Conservation (phyloP, 92 coral and sea anemone genomes). For the Bergia sp. region DNA sequence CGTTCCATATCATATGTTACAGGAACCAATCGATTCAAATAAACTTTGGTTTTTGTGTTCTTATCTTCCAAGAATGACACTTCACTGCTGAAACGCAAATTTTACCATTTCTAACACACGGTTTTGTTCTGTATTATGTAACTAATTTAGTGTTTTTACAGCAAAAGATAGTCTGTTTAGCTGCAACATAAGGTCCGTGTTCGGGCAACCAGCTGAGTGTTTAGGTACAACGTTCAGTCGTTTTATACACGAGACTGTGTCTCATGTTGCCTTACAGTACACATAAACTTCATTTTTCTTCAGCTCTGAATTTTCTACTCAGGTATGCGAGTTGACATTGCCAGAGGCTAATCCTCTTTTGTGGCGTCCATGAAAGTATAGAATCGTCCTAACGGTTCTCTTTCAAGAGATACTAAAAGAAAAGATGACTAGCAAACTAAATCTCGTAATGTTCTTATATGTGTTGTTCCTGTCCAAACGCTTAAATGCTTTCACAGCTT, state of each 20-base stretch:
- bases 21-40: background rate
- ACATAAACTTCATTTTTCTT: too few relatives aligned
- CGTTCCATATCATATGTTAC: too few relatives aligned
- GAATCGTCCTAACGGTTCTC: background rate
- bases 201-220: background rate
- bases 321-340: slow-evolving; percentile 10
- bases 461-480: background rate
- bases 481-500: background rate
- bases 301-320: slow-evolving; percentile 10
- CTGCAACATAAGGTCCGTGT: background rate
- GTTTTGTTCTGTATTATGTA: too few relatives aligned
- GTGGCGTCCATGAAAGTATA: background rate
- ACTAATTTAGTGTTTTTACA: too few relatives aligned
- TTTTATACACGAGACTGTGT: background rate
- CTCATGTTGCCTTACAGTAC: background rate
- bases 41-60: background rate
- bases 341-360: background rate
- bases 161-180: background rate
- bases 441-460: background rate
- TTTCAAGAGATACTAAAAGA: background rate
- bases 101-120: background rate
- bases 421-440: background rate
- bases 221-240: background rate
- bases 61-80: background rate
- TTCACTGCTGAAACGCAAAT: background rate